Percentiles rank a stretch among this genome's conserved stretches.
Conservation (phyloP, 2,797 vertebrate species). For the Crypturellus tataupa region DNA sequence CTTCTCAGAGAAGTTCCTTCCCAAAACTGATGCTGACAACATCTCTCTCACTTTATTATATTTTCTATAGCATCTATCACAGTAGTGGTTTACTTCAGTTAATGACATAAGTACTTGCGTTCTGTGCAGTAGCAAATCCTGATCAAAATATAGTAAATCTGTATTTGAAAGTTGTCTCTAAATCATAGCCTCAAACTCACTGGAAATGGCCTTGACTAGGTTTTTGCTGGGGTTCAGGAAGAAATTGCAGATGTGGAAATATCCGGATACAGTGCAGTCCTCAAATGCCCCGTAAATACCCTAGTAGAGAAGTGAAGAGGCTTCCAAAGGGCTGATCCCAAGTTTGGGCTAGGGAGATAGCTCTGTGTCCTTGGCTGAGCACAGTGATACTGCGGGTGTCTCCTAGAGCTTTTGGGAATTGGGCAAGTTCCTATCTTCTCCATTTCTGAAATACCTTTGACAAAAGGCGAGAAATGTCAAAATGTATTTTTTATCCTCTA, state of each 20-base stretch:
- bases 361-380: neutral
- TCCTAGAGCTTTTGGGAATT: neutral
- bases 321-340: neutral
- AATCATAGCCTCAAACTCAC: neutral
- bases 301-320: neutral
- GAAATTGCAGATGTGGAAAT: neutral
- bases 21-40: neutral
- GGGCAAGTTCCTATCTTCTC: neutral
- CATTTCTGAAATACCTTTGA: neutral
- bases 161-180: neutral
- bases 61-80: neutral
- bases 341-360: neutral
- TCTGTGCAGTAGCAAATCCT: neutral
- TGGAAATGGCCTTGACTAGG: neutral
- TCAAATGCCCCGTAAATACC: too few relatives aligned
- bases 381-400: neutral
- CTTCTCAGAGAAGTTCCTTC: neutral
- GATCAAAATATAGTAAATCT: neutral
- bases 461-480: neutral
- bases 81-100: neutral
- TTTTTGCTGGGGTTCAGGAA: neutral
- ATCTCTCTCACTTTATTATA: neutral
- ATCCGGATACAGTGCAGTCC: neutral
- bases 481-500: neutral
- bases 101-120: neutral